Evolutionary conservation across 2,888 invertebrate genomes (phyloP), one percentile per base, ranked within the genome.

Genomic region (Argynnis bischoffii): DNA sequence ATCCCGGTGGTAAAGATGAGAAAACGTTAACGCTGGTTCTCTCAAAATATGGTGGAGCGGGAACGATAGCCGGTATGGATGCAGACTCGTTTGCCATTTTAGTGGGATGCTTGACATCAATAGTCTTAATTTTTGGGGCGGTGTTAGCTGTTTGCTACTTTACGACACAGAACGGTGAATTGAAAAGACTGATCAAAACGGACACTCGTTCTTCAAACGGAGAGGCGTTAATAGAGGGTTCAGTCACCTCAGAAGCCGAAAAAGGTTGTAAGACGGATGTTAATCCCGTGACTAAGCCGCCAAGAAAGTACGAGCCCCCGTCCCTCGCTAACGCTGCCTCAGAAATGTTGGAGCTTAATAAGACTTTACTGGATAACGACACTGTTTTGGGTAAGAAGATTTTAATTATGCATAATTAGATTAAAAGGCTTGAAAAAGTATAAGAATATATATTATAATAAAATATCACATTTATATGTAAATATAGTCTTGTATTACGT

Each of bases 251-350:
- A 71, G 97, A 97, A 81, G 95, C 96, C 83, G 97, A 97, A 81
- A 97, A 97, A 82, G 95, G 95, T 26, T 90, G 96, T 55, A 95
- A 97, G 75, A 95, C 95, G 11, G 96, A 96, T 72, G 96, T 97
- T 59, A 97, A 97, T 89, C 97, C 97, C 0, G 95, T 97, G 21
- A 95, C 95, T 70, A 97, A 97, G 81, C 96, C 97, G 0, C 96
- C 97, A 2, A 92, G 97, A 61, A 94, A 90, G 70, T 95, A 95
- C 73, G 96, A 97, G 74, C 93, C 95, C 47, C 92, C 93, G 53
- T 94, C 95, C 41, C 92, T 95, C 15, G 94, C 94, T 16, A 94
- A 94, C 71, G 95, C 90, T 64, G 95, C 94, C 50, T 96, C 96
- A 26, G 97, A 97, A 86, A 95, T 96, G 87, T 96, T 96, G 63